phyloP scores from a whole-genome alignment of 1,140 invertebrate species.

The Tetraneura akinire region DNA sequence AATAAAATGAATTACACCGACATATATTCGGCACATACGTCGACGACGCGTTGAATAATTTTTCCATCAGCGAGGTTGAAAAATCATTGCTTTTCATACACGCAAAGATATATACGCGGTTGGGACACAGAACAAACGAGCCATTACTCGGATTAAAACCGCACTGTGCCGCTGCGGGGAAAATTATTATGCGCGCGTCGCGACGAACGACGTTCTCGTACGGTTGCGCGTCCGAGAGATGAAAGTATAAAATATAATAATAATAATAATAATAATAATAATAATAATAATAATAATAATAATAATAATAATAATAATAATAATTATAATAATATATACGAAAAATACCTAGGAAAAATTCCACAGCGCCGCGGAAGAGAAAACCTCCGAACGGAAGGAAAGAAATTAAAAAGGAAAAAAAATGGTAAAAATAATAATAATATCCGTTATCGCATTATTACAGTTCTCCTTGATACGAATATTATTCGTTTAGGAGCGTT shows the following conservation, averaged over 20 bases:
- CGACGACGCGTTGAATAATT: slow-evolving; percentile 48
- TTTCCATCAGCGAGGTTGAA: slow-evolving; percentile 46
- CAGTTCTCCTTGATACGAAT: no score
- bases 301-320: no score
- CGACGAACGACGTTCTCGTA: neutral
- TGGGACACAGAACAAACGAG: slow-evolving; percentile 37
- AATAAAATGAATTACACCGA: slow-evolving; percentile 47
- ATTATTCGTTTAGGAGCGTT: no score
- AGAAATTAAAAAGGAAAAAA: slow-evolving; percentile 10
- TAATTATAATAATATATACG: slow-evolving; percentile 9
- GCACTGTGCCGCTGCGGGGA: slow-evolving; percentile 15
- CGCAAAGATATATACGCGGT: no score
- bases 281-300: no score
- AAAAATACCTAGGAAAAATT: neutral
- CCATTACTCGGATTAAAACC: slow-evolving; percentile 48
- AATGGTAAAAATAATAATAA: neutral
- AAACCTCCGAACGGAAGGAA: neutral
- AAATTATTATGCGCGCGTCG: neutral
- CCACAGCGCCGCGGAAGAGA: no score
- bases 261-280: no score
- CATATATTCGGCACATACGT: slow-evolving; percentile 42
- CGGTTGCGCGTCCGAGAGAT: no score
- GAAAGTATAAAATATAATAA: no score
- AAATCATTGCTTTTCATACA: slow-evolving; percentile 49
- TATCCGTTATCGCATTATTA: slow-evolving; percentile 18